These are phyloP conservation scores for Desoria tigrina DNA, from an alignment of 2,888 invertebrate genomes.

Conservation along the genomic window DNA sequence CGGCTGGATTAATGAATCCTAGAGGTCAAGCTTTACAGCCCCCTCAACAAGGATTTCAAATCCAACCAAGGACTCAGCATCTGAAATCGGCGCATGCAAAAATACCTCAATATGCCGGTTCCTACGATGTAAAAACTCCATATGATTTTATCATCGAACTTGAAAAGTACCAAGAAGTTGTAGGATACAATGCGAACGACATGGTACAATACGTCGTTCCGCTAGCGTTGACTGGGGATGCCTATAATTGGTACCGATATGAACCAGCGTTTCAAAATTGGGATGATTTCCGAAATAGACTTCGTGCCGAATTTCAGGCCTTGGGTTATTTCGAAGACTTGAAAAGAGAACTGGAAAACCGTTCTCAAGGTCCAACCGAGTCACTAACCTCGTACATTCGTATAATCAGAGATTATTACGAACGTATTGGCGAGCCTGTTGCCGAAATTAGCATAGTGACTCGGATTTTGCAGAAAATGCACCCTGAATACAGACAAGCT, in stretches of 20 bases:
- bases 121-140: constrained; percentile 7
- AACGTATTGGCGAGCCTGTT: constrained; percentile 2
- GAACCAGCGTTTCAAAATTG: constrained; percentile 4
- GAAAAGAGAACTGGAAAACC: constrained; percentile 16
- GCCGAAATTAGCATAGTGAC: not conserved
- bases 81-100: not conserved
- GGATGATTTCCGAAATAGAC: constrained; percentile 4
- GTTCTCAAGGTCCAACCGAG: constrained; percentile 19
- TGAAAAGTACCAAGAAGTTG: constrained; percentile 11
- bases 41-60: too few species aligned
- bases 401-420: constrained; percentile 3
- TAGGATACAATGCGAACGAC: not conserved
- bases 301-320: constrained; percentile 19
- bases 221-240: constrained; percentile 5
- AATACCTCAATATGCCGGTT: constrained; percentile 7
- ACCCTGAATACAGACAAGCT: constrained; percentile 17
- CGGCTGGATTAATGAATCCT: too few species aligned
- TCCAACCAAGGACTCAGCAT: too few species aligned
- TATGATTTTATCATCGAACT: constrained; percentile 7
- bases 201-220: constrained; percentile 16
- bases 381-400: constrained; percentile 16
- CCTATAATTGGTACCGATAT: constrained; percentile 14
- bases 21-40: too few species aligned
- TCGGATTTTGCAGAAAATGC: constrained; percentile 7
- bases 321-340: constrained; percentile 10